phyloP scores from a whole-genome alignment of 30 jellyfish, hydroid and myxozoan species.

The Turritopsis rubra region DNA sequence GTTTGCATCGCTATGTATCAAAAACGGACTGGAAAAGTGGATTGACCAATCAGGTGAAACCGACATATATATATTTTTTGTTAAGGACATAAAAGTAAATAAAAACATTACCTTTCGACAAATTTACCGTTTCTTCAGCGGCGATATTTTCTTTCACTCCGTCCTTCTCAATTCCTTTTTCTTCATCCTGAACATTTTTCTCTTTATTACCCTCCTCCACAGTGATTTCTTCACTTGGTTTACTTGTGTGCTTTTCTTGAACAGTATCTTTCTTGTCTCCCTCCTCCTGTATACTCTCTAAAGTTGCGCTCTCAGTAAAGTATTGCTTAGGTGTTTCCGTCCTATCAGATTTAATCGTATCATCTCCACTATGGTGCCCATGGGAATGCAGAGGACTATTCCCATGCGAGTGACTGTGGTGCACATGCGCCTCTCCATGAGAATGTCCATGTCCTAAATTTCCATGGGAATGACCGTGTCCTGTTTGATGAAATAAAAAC shows the following conservation, averaged over 20 bases:
- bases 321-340: not conserved
- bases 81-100: not conserved
- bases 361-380: not conserved
- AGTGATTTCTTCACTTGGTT: not conserved
- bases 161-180: not conserved
- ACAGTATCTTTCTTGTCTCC: not conserved
- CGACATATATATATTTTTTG: too few species aligned
- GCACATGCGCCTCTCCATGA: conserved; percentile 41
- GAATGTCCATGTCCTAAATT: conserved; percentile 54
- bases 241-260: not conserved
- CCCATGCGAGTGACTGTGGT: not conserved
- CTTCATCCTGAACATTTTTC: not conserved
- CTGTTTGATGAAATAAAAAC: conserved; percentile 92
- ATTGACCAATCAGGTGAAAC: too few species aligned
- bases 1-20: too few species aligned
- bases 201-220: not conserved
- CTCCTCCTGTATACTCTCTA: conserved; percentile 1
- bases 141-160: not conserved
- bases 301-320: not conserved
- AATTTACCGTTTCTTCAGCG: not conserved
- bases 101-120: not conserved
- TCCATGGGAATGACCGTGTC: conserved; percentile 89
- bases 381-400: not conserved
- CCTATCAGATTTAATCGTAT: not conserved
- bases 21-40: too few species aligned